Conservation (phyloP, 2,888 invertebrate species). For the Shargacucullia verbasci region DNA sequence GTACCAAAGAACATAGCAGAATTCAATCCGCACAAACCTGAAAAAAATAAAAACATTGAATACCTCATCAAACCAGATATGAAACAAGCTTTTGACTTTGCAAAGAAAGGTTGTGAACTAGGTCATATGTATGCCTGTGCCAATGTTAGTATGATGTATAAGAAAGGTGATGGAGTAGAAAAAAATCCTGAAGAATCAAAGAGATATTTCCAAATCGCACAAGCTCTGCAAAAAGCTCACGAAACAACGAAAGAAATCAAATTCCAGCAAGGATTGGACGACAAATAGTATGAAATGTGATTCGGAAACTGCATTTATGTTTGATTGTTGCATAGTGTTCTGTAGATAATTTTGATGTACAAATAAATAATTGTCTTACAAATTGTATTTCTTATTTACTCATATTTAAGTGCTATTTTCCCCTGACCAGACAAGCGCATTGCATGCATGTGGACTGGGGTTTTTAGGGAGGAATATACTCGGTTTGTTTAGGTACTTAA, state of each 20-base stretch:
- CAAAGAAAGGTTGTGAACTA: conserved; percentile 94
- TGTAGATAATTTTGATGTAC: conserved; percentile 46
- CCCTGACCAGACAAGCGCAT: too few species aligned
- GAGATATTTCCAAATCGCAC: conserved; percentile 92
- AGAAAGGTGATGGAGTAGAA: conserved; percentile 94
- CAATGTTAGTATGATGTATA: conserved; percentile 96
- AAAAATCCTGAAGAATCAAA: conserved; percentile 92
- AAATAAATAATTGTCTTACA: conserved; percentile 56
- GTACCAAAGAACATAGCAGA: conserved; percentile 89
- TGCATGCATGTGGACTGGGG: too few species aligned
- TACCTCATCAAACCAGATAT: conserved; percentile 91
- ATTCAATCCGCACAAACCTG: conserved; percentile 76
- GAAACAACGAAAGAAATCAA: conserved; percentile 85
- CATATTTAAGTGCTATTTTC: conserved; percentile 9
- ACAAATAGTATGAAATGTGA: conserved; percentile 49
- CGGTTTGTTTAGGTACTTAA: too few species aligned
- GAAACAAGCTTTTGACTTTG: conserved; percentile 93
- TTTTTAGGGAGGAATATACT: too few species aligned
- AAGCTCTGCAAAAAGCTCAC: conserved; percentile 92
- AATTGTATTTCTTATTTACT: conserved; percentile 5
- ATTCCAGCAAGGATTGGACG: conserved; percentile 89
- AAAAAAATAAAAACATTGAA: conserved; percentile 82
- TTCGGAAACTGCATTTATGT: conserved; percentile 47
- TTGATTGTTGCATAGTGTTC: conserved; percentile 24
- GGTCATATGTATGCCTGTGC: conserved; percentile 96